phyloP scores from a whole-genome alignment of 2,888 invertebrate genomes.

The Deroplatys truncata region DNA sequence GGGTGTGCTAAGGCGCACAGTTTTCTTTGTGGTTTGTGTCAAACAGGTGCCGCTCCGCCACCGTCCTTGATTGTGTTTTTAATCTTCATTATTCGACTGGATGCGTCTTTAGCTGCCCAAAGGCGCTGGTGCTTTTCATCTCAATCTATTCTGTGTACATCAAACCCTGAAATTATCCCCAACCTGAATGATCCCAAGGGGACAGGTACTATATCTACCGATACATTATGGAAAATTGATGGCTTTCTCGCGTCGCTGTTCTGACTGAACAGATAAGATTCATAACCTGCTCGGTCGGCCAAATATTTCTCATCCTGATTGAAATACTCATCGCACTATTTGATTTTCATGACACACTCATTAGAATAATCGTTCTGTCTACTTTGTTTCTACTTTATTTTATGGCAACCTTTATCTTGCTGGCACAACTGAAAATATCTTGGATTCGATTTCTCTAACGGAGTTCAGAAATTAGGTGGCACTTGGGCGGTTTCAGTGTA shows the following conservation, averaged over 20 bases:
- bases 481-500: too few relatives aligned
- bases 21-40: neutral
- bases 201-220: neutral
- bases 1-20: neutral
- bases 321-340: neutral
- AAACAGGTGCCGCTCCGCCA: neutral
- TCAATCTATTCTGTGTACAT: neutral
- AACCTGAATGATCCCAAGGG: neutral
- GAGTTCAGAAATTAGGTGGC: too few relatives aligned
- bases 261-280: neutral
- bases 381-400: neutral
- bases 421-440: too few relatives aligned
- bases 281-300: neutral
- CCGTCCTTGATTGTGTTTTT: neutral
- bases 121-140: neutral
- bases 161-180: neutral
- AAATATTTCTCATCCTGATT: neutral
- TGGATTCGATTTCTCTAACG: too few relatives aligned
- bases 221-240: neutral
- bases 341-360: neutral
- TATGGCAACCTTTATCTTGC: too few relatives aligned
- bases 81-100: neutral
- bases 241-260: neutral
- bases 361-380: neutral
- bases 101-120: neutral